Percentiles rank a stretch among this genome's conserved stretches.
Evolutionary conservation across 2,797 vertebrate species (phyloP).

Genomic region (Columba guinea): DNA sequence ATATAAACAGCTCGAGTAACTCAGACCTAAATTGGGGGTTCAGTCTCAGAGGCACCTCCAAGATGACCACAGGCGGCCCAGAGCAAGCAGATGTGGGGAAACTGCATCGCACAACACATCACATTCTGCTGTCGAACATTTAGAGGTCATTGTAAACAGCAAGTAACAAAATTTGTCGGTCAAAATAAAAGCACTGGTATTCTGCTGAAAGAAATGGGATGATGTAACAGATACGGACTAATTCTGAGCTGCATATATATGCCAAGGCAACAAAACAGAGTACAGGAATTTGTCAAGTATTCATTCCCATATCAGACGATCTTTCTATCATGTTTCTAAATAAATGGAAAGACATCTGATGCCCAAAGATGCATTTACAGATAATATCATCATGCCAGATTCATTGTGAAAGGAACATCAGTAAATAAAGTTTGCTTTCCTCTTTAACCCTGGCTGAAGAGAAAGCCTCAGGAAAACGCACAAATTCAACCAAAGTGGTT

Average conservation of each 20-base stretch:
- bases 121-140: not conserved
- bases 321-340: not conserved
- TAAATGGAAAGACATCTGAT: not conserved
- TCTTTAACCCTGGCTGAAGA: not conserved
- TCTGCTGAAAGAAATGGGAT: constrained; percentile 20
- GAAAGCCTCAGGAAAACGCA: constrained; percentile 2
- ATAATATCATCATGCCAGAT: not conserved
- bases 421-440: constrained; percentile 23
- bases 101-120: not conserved
- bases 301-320: not conserved
- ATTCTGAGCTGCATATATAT: not conserved
- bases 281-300: not conserved
- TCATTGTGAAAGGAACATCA: not conserved
- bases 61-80: not conserved
- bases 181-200: not conserved
- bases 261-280: not conserved
- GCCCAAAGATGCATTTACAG: not conserved
- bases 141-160: not conserved
- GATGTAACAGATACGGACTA: not conserved
- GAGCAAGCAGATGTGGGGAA: not conserved
- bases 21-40: not conserved
- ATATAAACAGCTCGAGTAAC: not conserved
- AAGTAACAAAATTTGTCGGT: not conserved
- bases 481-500: not conserved
- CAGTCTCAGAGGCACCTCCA: rapidly evolving